These are phyloP conservation scores for Helogale parvula DNA, from an alignment of 2,113 vertebrate species.

Conservation along the genomic window DNA sequence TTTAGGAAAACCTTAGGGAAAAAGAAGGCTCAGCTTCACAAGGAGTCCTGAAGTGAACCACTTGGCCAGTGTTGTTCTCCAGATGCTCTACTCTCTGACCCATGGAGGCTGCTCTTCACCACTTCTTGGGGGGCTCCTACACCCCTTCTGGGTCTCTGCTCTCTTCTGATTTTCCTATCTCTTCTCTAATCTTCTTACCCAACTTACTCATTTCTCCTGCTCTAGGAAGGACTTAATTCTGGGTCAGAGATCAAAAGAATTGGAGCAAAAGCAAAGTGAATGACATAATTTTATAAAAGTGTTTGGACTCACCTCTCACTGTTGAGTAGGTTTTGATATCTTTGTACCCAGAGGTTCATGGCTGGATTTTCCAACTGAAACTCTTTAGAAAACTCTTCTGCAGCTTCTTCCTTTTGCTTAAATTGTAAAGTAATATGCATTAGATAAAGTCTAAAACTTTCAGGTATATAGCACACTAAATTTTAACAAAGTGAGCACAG, in stretches of 20 bases:
- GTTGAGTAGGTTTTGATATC: constrained; percentile 37
- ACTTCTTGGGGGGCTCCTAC: background rate
- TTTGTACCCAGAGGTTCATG: constrained; percentile 19
- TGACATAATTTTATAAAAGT: constrained; percentile 33
- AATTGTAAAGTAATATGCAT: background rate
- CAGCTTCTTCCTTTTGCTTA: constrained; percentile 25
- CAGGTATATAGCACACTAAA: background rate
- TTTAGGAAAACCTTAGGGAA: constrained; percentile 16
- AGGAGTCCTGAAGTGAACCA: background rate
- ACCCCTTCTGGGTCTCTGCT: background rate
- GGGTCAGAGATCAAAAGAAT: constrained; percentile 41
- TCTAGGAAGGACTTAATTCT: constrained; percentile 49
- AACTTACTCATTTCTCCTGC: background rate
- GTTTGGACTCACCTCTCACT: constrained; percentile 30
- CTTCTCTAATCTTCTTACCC: constrained; percentile 21
- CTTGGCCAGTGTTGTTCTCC: background rate
- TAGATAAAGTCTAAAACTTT: background rate
- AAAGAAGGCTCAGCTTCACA: constrained; percentile 17
- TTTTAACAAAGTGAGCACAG: constrained; percentile 17
- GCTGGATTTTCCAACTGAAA: constrained; percentile 38
- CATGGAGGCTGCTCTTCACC: background rate
- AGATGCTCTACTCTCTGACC: background rate
- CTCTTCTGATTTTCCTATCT: background rate
- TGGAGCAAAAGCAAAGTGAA: constrained; percentile 20
- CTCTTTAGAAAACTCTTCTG: background rate